phyloP scores from a whole-genome alignment of 2,888 invertebrate species.

The Pyrgus malvae region DNA sequence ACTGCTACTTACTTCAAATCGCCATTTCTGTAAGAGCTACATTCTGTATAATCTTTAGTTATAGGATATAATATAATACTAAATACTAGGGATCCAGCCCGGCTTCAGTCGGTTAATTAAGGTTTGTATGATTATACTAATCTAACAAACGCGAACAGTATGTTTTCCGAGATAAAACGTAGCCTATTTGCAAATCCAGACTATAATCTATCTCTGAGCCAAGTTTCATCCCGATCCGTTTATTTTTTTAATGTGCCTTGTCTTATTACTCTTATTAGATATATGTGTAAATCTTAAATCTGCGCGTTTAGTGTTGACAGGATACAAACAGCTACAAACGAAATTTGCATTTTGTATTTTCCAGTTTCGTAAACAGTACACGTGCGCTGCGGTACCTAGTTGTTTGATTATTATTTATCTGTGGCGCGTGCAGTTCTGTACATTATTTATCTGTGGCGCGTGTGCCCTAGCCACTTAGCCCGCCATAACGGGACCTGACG shows the following conservation, averaged over 20 bases:
- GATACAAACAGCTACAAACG: slow-evolving; percentile 4
- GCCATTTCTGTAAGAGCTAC: slow-evolving; percentile 33
- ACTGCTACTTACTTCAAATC: slow-evolving; percentile 60
- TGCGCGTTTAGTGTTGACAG: neutral
- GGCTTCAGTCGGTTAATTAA: too few relatives aligned
- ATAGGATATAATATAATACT: too few relatives aligned
- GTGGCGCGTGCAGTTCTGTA: slow-evolving; percentile 11
- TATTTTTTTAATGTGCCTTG: too few relatives aligned
- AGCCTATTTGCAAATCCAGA: too few relatives aligned
- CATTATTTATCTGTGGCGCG: slow-evolving; percentile 3
- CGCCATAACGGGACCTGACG: slow-evolving; percentile 21
- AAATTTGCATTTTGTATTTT: slow-evolving; percentile 14
- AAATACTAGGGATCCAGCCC: too few relatives aligned
- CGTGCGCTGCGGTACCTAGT: slow-evolving; percentile 20
- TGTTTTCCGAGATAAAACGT: too few relatives aligned
- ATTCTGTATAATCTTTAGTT: neutral
- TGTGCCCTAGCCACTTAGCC: slow-evolving; percentile 15
- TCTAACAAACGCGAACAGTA: too few relatives aligned
- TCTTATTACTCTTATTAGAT: too few relatives aligned
- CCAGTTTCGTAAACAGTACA: slow-evolving; percentile 19
- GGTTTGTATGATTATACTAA: too few relatives aligned
- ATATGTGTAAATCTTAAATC: too few relatives aligned
- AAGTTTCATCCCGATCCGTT: too few relatives aligned
- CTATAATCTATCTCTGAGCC: too few relatives aligned
- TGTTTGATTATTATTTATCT: slow-evolving; percentile 24